Conservation (phyloP, 2,797 vertebrate species). For the Xerus rutilus region DNA sequence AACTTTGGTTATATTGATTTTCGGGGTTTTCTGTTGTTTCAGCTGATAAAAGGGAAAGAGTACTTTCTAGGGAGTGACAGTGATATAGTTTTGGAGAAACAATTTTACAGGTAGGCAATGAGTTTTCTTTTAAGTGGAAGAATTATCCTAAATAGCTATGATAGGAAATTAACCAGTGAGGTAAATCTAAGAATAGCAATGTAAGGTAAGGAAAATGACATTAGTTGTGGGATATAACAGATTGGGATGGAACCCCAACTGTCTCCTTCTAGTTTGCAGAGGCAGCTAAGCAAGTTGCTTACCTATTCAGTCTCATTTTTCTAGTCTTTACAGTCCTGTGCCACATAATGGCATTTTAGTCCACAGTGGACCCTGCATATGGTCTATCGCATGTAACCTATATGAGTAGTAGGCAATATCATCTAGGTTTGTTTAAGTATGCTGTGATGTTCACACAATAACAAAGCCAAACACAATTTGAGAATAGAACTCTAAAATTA, state of each 20-base stretch:
- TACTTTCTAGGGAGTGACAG: background rate
- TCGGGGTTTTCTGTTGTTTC: background rate
- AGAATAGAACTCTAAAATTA: too few species aligned
- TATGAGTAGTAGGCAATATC: background rate
- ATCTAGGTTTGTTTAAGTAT: background rate
- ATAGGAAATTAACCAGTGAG: slow-evolving; percentile 2
- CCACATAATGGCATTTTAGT: background rate
- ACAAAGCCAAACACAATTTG: background rate
- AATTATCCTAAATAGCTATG: background rate
- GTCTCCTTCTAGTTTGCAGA: background rate
- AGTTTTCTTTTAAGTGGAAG: background rate
- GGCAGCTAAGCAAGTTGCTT: background rate
- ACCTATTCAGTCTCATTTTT: background rate
- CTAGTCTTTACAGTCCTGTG: background rate
- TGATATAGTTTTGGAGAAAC: slow-evolving; percentile 15
- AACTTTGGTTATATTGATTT: background rate
- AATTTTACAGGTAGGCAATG: background rate
- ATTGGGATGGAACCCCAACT: background rate
- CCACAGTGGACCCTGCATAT: background rate
- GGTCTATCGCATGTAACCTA: too few species aligned
- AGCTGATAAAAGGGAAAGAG: background rate
- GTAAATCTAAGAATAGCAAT: background rate
- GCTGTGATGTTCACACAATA: background rate
- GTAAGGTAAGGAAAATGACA: background rate
- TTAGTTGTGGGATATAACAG: background rate